Conservation (phyloP, 2,113 vertebrate genomes). For the Albula glossodonta region DNA sequence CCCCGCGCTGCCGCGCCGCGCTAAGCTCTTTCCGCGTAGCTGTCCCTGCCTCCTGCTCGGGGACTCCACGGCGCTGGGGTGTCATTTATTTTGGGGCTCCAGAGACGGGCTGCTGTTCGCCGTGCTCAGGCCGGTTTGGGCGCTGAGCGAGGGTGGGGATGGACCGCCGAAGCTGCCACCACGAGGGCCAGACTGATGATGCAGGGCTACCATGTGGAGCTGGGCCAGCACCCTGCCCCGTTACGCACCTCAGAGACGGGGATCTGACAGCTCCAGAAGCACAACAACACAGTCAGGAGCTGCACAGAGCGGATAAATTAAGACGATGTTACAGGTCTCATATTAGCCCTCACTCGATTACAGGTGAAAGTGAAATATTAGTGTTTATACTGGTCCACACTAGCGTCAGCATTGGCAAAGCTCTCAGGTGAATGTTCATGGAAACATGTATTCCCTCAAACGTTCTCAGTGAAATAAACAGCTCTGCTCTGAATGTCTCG, state of each 20-base stretch:
- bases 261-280: too few relatives aligned
- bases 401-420: neutral
- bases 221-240: neutral
- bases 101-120: neutral
- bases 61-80: slow-evolving; percentile 33
- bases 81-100: slow-evolving; percentile 46
- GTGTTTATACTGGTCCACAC: neutral
- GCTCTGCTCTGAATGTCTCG: neutral
- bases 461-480: neutral
- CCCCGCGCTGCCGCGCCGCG: neutral
- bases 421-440: neutral
- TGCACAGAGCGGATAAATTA: neutral
- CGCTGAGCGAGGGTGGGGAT: neutral
- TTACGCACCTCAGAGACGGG: neutral
- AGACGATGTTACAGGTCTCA: neutral
- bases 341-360: neutral
- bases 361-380: neutral
- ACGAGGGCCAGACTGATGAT: neutral
- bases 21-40: slow-evolving; percentile 27
- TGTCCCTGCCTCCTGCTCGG: slow-evolving; percentile 43
- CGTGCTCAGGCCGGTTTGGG: neutral
- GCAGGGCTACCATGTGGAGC: neutral
- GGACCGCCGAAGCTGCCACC: too few relatives aligned
- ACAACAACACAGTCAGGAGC: too few relatives aligned
- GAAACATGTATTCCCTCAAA: neutral